These are phyloP conservation scores for Scrobipalpa atriplicella DNA, from an alignment of 2,888 invertebrate genomes.

Conservation along the genomic window DNA sequence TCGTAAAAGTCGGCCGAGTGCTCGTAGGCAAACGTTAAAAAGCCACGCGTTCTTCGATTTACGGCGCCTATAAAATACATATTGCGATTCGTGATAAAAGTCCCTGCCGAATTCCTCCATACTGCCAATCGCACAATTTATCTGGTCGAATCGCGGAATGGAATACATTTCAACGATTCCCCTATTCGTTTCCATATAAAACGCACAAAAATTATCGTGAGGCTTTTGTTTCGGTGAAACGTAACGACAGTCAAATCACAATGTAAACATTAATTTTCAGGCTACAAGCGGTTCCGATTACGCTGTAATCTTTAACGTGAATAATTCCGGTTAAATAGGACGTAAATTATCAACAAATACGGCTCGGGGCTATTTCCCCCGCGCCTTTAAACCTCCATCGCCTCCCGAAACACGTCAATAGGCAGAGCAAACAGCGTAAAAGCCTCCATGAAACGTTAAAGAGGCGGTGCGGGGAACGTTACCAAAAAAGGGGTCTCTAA, in stretches of 20 bases:
- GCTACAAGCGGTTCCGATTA: conserved; percentile 27
- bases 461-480: conserved; percentile 52
- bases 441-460: conserved; percentile 46
- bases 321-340: conserved; percentile 36
- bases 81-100: conserved; percentile 80
- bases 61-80: conserved; percentile 80
- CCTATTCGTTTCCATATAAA: conserved; percentile 15
- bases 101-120: conserved; percentile 68
- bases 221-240: conserved; percentile 18
- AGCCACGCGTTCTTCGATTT: conserved; percentile 78
- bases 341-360: conserved; percentile 37
- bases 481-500: conserved; percentile 44
- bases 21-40: conserved; percentile 78
- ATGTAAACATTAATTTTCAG: conserved; percentile 29
- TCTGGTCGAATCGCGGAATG: conserved; percentile 42
- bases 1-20: conserved; percentile 73
- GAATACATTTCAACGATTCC: conserved; percentile 32
- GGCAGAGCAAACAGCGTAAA: conserved; percentile 39
- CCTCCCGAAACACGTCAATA: conserved; percentile 36
- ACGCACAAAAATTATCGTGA: conserved; percentile 1
- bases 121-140: conserved; percentile 67
- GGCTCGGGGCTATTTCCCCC: conserved; percentile 29
- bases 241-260: conserved; percentile 21
- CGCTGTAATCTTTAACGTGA: conserved; percentile 34
- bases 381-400: conserved; percentile 33